phyloP scores from a whole-genome alignment of 2,113 vertebrate genomes.

The Ceyx melanurus region DNA sequence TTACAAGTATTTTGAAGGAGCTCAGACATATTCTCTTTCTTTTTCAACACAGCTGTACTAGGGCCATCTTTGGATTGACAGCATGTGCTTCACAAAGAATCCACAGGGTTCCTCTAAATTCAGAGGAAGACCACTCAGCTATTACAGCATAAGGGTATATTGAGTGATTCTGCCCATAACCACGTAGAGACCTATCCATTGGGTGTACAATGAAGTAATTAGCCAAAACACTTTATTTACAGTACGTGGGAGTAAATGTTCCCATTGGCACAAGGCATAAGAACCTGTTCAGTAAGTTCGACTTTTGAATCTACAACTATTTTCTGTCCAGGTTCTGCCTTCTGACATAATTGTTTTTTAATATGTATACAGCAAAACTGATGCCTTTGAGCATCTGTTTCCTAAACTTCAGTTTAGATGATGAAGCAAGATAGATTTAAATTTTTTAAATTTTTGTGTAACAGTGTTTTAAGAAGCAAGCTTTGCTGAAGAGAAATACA shows the following conservation, averaged over 20 bases:
- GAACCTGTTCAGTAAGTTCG: neutral
- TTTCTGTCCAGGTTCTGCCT: neutral
- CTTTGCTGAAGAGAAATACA: neutral
- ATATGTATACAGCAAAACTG: fast-evolving
- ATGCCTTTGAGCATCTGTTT: neutral
- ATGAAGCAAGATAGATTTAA: neutral
- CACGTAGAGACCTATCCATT: neutral
- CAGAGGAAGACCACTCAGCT: neutral
- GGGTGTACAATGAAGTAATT: neutral
- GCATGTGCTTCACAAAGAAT: neutral
- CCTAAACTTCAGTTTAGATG: neutral
- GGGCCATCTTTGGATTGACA: neutral
- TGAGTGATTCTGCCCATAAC: neutral
- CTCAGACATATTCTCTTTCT: neutral
- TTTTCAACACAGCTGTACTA: neutral
- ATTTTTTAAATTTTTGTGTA: neutral
- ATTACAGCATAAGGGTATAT: neutral
- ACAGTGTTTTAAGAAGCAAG: neutral
- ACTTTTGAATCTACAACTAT: neutral
- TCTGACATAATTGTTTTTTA: neutral
- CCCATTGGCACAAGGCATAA: fast-evolving
- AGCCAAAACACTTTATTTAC: neutral
- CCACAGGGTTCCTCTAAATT: fast-evolving
- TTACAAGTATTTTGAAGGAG: neutral
- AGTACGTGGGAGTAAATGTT: neutral